Conservation (phyloP, 2,797 vertebrate genomes). For the Cygnus olor region DNA sequence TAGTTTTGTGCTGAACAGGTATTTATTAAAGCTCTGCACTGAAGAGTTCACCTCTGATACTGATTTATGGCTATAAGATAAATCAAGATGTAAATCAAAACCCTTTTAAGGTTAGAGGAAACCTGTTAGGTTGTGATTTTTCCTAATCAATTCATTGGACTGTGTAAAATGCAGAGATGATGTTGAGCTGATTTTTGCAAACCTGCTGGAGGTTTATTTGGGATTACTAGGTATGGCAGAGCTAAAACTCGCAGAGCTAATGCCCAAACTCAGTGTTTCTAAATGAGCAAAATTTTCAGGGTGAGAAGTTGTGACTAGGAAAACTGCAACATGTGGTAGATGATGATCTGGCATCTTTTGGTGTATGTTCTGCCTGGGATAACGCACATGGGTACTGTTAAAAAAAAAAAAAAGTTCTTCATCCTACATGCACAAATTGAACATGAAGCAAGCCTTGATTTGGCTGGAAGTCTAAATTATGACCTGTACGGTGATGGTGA, state of each 20-base stretch:
- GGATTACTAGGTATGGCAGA: not conserved
- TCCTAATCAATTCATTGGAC: not conserved
- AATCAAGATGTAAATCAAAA: not conserved
- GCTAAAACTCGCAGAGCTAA: not conserved
- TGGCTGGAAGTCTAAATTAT: not conserved
- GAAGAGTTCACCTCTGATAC: not conserved
- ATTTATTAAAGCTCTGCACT: not conserved
- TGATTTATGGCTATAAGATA: not conserved
- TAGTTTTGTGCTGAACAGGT: not conserved
- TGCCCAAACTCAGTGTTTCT: not conserved
- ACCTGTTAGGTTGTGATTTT: not conserved
- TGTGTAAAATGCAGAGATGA: not conserved
- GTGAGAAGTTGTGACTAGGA: not conserved
- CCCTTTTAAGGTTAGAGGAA: not conserved
- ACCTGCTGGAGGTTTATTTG: not conserved
- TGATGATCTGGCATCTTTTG: not conserved
- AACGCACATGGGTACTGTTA: not conserved
- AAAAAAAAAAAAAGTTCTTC: not conserved
- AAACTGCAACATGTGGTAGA: not conserved
- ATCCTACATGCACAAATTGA: not conserved
- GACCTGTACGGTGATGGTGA: not conserved
- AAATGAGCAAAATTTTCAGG: not conserved
- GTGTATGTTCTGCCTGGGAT: rapidly evolving
- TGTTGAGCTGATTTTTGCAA: not conserved
- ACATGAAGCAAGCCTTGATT: not conserved